A percentile compares a stretch with the other conserved stretches of the same genome.
Conservation (phyloP, 2,888 invertebrate species). For the Platycnemis pennipes region DNA sequence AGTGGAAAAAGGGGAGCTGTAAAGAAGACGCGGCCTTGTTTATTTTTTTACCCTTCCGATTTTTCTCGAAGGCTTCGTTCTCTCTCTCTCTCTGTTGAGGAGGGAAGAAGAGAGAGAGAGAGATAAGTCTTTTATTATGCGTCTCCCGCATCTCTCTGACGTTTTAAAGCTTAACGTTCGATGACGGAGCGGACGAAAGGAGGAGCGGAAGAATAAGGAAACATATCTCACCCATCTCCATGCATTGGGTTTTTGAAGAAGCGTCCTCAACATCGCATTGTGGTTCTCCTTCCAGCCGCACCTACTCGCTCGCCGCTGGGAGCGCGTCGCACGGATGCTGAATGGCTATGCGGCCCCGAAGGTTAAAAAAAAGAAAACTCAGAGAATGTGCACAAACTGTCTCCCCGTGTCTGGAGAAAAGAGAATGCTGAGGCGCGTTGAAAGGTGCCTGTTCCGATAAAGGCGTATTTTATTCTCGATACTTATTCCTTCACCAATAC, state of each 20-base stretch:
- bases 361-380: not conserved
- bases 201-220: not conserved
- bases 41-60: constrained; percentile 61
- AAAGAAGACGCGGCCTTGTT: constrained; percentile 49
- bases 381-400: not conserved
- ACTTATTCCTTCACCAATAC: not conserved
- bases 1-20: constrained; percentile 68
- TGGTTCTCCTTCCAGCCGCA: not conserved
- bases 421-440: not conserved
- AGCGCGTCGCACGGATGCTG: not conserved
- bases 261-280: not conserved
- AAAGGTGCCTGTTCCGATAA: not conserved
- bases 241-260: not conserved
- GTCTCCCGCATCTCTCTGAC: constrained; percentile 23
- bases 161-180: constrained; percentile 51
- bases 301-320: not conserved
- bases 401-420: not conserved
- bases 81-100: constrained; percentile 7
- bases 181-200: not conserved
- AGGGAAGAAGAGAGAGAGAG: not conserved
- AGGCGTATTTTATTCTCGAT: not conserved
- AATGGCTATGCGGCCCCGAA: not conserved
- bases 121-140: constrained; percentile 36
- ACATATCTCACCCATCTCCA: not conserved
- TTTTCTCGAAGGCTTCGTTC: constrained; percentile 14